Evolutionary conservation across 2,797 vertebrate genomes (phyloP).

Genomic region (Etheostoma perlongum): DNA sequence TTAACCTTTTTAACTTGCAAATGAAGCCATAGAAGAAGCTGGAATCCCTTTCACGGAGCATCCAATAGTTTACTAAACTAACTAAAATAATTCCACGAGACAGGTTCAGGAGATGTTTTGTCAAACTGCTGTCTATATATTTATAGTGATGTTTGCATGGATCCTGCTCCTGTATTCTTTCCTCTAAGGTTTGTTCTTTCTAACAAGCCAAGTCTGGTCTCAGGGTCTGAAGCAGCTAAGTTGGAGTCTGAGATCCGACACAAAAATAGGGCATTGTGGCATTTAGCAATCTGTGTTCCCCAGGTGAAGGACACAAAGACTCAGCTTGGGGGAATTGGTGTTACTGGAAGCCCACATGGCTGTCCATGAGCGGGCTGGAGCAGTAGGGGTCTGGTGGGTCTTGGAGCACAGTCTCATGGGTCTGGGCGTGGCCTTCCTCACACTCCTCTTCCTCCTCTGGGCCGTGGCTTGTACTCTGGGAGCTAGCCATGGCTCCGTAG

Average conservation of each 20-base stretch:
- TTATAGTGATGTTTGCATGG: constrained; percentile 26
- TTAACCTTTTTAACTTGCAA: constrained; percentile 50
- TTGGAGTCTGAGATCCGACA: constrained; percentile 72
- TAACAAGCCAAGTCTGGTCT: constrained; percentile 52
- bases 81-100: constrained; percentile 41
- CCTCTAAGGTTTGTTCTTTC: constrained; percentile 39
- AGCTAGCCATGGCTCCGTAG: constrained; percentile 93
- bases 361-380: constrained; percentile 88
- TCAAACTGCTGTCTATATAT: constrained; percentile 39
- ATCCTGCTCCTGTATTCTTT: constrained; percentile 44
- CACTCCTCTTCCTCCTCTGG: constrained; percentile 75
- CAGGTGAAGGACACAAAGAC: constrained; percentile 63
- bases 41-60: constrained; percentile 30
- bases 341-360: constrained; percentile 88
- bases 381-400: constrained; percentile 81
- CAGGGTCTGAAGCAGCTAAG: constrained; percentile 70
- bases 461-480: constrained; percentile 83
- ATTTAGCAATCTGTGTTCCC: constrained; percentile 68
- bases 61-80: constrained; percentile 9
- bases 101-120: constrained; percentile 44
- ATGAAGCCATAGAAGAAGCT: constrained; percentile 46
- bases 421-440: constrained; percentile 81
- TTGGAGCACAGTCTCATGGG: constrained; percentile 82
- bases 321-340: constrained; percentile 45
- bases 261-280: constrained; percentile 72